Base-by-base conservation (phyloP, 2,113 vertebrate genomes). In the Chloropsis cyanopogon region DNA sequence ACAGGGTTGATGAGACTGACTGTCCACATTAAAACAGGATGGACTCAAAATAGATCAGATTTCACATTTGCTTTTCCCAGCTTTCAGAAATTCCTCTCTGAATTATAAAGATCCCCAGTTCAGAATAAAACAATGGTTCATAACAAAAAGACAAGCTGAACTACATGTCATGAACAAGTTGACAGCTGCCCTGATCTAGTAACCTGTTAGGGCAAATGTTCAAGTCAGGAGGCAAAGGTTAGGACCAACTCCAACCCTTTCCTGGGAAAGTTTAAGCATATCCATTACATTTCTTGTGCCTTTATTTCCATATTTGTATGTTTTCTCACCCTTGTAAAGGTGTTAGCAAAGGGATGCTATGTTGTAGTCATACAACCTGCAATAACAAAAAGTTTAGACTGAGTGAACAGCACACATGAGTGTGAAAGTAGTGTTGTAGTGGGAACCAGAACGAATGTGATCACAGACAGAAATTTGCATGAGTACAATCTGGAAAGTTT, bases 401-500 rank as follows among this genome's bases (percentile, higher is more conserved):
- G 91, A 94, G 83, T 46, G 86, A 95, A 78, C 83, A 91, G 91
- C 91, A 82, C 81, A 82, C 94, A 39, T 44, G 88, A 92, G 94
- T 95, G 94, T 92, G 95, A 96, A 96, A 95, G 54, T 42, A 93
- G 92, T 94, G 94, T 93, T 96, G 94, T 94, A 91, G 88, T 95
- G 95, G 94, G 86, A 96, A 86, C 86, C 91, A 82, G 82, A 93
- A 93, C 12, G 94, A 94, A 95, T 96, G 92, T 85, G 94, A 96
- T 96, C 90, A 85, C 85, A 96, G 95, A 92, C 78, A 94, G 76
- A 41, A 12, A 95, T 96, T 97, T 96, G 96, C 96, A 96, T 95
- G 93, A 90, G 93, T 93, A 42, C 96, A 96, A 95, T 95, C 93
- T 96, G 94, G 93, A 96, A 90, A 94, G 92, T 71, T 95, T 88